Percentiles rank a stretch among this genome's conserved stretches.
Evolutionary conservation across 2,113 vertebrate genomes (phyloP).

Genomic region (Engystomops pustulosus): DNA sequence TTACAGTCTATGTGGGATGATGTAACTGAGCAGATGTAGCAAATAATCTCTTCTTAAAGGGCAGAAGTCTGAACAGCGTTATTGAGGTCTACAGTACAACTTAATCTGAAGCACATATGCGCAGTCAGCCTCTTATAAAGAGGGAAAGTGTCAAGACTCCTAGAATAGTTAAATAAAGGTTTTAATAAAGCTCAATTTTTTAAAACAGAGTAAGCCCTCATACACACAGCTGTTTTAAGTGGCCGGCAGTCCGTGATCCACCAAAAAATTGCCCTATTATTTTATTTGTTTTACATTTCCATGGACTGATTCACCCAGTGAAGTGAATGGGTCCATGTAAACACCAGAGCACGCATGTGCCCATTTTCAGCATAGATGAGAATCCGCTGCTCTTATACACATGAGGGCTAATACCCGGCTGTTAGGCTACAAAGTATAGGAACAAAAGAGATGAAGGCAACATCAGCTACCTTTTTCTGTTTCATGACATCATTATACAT

Average conservation of each 20-base stretch:
- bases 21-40: conserved; percentile 1
- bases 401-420: too few relatives aligned
- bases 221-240: too few relatives aligned
- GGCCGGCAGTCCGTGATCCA: too few relatives aligned
- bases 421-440: not conserved
- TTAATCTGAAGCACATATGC: not conserved
- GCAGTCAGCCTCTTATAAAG: not conserved
- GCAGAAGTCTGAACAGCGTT: not conserved
- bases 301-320: too few relatives aligned
- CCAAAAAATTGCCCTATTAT: too few relatives aligned
- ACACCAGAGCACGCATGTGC: too few relatives aligned
- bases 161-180: not conserved
- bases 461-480: conserved; percentile 66
- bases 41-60: not conserved
- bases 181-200: too few relatives aligned
- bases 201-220: too few relatives aligned
- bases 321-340: too few relatives aligned
- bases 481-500: conserved; percentile 64
- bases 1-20: not conserved
- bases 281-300: too few relatives aligned
- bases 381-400: too few relatives aligned
- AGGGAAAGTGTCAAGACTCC: not conserved
- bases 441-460: not conserved
- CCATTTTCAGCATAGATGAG: too few relatives aligned
- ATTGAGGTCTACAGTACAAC: not conserved